Evolutionary conservation across 1,140 invertebrate genomes (phyloP), one percentile per base, ranked within the genome.

Genomic region (Pentalonia nigronervosa): DNA sequence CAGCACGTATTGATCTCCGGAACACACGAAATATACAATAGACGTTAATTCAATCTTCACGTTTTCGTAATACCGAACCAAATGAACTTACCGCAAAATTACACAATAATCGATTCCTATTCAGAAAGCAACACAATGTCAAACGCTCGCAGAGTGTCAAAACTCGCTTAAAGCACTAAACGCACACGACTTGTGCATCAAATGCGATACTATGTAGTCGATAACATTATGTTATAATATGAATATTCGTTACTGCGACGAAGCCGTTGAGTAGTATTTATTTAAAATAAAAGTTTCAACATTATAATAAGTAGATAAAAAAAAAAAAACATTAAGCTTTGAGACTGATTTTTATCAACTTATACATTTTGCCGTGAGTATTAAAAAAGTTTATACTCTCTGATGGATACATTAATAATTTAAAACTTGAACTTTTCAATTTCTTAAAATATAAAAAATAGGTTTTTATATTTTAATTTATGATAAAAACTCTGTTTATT

Each of bases 341-440:
- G 8, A 87, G 86, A n/a, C 47, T 87, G 30, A 87, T 87, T 48
- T 86, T 87, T 48, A 87, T 87, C 14, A 87, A 87, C 86, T 87
- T 87, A 34, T 50, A 47, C 9, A 86, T 87, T 87, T 48, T 50
- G 86, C n/a, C 48, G 21, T 20, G 36, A 87, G 84, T 47, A 86
- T 86, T 48, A 87, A 87, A 48, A 48, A 87, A 50, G 86, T 87
- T 48, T 48, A 20, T 36, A 87, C 36, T n/a, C 21, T 84, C 41
- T 86, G 45, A 86, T 86, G 84, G 45, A 50, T 50, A 87, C 30
- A 87, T 48, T n/a, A 87, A 87, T 87, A 48, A 87, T 48, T 87
- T 48, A 87, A 87, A 87, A 48, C 30, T 87, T 87, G 30, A 87
- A n/a, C 45, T 87, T 87, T 87, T 50, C 6, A 87, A 87, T 87